Evolutionary conservation across 2,113 vertebrate species (phyloP), one percentile per base, ranked within the genome.

Genomic region (Mohoua ochrocephala): DNA sequence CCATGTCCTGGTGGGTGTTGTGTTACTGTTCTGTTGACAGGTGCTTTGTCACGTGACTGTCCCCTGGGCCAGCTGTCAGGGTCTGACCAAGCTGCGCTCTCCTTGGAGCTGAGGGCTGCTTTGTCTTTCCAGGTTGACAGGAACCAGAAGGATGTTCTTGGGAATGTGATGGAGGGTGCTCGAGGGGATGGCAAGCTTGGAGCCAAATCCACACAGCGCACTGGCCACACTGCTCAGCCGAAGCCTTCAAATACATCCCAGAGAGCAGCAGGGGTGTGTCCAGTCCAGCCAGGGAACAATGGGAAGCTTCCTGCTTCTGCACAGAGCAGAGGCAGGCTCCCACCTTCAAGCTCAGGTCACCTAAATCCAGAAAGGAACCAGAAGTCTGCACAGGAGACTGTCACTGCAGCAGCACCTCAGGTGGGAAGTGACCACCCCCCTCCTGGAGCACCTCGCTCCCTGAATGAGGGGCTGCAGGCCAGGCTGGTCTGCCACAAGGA

Each of bases 71-170:
- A 67, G 57, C 37, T 57, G 47, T 27, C 8, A 7, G 21, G 31
- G 28, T 56, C 10, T 63, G 19, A 14, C 28, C 17, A 10, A 39
- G 45, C 64, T 44, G 68, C 6, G 7, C 18, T 86, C 24, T 54
- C 31, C 42, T 53, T 11, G 14, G 57, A 39, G 42, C 89, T 91
- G 64, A 67, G 37, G 10, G 93, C 63, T 11, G 3, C 76, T 92
- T 95, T 73, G 11, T 91, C 30, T 91, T 96, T 95, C 54, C 87
- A 98, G 98, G 65, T 70, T 42, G 15, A 67, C 69, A 70, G 67
- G 81, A 93, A 35, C 56, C 87, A 92, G 94, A 91, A 97, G 42
- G 35, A 91, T 28, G 14, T 14, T 71, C 47, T 60, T 53, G 42
- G 44, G 35, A 68, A 50, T 3, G 7, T 24, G 42, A 26, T 13